These are phyloP conservation scores for Echinarachnius parma DNA, from an alignment of 53 echinoderm and acorn worm genomes.

Conservation along the genomic window DNA sequence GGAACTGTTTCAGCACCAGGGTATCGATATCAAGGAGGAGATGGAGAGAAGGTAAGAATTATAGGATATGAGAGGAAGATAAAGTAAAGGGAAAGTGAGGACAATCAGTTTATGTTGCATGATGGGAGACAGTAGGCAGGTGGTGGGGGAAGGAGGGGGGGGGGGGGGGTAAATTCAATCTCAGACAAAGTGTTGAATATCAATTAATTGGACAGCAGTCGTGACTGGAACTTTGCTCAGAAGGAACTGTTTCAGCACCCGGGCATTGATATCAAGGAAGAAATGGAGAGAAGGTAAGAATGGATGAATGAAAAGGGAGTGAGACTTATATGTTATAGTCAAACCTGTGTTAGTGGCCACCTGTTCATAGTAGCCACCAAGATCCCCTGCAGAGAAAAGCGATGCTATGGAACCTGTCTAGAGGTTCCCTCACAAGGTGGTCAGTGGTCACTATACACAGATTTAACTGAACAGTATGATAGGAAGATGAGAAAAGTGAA, in stretches of 20 bases:
- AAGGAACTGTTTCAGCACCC: slow-evolving; percentile 75
- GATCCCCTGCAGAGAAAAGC: no score
- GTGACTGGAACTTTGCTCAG: slow-evolving; percentile 82
- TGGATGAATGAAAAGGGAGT: slow-evolving; percentile 13
- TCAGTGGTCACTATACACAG: no score
- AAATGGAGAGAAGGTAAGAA: slow-evolving; percentile 77
- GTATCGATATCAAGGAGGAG: slow-evolving; percentile 96
- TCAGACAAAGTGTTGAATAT: no score
- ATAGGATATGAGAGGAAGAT: neutral
- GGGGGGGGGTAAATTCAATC: neutral
- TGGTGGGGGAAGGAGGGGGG: neutral
- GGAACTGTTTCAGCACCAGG: slow-evolving; percentile 91
- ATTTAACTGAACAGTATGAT: no score
- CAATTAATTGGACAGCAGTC: no score
- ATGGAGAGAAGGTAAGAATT: slow-evolving; percentile 86
- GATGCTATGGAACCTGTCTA: no score
- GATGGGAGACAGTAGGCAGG: neutral
- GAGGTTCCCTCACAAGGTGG: no score
- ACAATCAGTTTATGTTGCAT: neutral
- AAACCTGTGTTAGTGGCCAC: no score
- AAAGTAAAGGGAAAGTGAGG: neutral
- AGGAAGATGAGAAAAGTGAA: no score
- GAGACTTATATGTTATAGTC: no score
- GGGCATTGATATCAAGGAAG: slow-evolving; percentile 87
- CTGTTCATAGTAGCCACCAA: no score